These are phyloP conservation scores for Speoplatyrhinus poulsoni DNA, from an alignment of 2,113 vertebrate genomes.

Conservation along the genomic window DNA sequence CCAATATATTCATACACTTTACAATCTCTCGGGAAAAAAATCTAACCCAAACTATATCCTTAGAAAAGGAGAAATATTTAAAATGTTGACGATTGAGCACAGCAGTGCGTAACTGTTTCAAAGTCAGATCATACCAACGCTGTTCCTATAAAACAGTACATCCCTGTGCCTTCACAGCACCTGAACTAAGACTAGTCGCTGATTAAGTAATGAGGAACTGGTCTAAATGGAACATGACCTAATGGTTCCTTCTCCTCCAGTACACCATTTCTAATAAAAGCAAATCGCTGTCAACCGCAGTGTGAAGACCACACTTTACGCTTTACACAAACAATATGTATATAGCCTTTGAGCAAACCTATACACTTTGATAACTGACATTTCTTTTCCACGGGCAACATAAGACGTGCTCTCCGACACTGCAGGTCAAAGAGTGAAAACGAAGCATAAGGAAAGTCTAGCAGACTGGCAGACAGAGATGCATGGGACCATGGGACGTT, in stretches of 20 bases:
- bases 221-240: neutral
- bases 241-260: neutral
- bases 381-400: neutral
- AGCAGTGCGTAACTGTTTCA: no score
- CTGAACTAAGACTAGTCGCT: neutral
- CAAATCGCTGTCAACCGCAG: neutral
- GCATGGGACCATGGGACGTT: constrained; percentile 13
- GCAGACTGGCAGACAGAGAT: neutral
- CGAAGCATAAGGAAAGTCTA: neutral
- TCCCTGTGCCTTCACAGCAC: neutral
- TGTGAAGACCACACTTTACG: neutral
- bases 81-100: no score
- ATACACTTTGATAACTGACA: neutral
- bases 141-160: neutral
- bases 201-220: neutral
- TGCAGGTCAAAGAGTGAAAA: neutral
- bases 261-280: neutral
- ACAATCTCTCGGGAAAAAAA: no score
- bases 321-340: neutral
- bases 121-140: neutral
- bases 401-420: neutral
- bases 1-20: no score
- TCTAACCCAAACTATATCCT: no score
- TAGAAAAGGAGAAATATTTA: no score
- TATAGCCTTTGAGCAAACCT: neutral